Percentiles rank a stretch among this genome's conserved stretches.
Conservation (phyloP, 2,888 invertebrate species). For the Ferrisia virgata region DNA sequence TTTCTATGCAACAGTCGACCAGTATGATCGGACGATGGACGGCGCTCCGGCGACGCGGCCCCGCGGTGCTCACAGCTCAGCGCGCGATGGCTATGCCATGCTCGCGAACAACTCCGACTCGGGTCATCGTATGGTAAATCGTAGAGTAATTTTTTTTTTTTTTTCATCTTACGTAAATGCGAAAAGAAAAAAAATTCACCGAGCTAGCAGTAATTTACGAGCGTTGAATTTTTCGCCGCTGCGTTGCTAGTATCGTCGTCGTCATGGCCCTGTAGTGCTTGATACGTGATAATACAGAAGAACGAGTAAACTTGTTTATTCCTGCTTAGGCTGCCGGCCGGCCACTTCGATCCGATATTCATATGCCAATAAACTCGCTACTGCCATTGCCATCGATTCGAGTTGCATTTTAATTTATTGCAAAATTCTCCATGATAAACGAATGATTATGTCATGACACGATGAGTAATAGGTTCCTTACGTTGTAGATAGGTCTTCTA, state of each 20-base stretch:
- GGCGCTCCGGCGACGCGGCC: not conserved
- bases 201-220: not conserved
- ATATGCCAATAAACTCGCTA: not conserved
- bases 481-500: too few species aligned
- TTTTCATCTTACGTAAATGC: not conserved
- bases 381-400: not conserved
- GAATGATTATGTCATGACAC: not conserved
- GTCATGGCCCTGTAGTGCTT: too few species aligned
- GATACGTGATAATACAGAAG: not conserved
- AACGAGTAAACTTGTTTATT: not conserved
- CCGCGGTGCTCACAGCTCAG: too few species aligned
- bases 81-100: not conserved
- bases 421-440: not conserved
- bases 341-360: too few species aligned
- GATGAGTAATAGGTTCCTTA: not conserved
- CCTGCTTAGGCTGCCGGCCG: not conserved
- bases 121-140: conserved; percentile 12
- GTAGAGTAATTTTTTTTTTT: conserved; percentile 5
- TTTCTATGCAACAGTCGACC: too few species aligned
- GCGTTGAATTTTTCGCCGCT: not conserved
- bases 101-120: too few species aligned
- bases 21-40: not conserved
- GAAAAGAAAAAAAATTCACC: not conserved
- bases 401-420: not conserved
- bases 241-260: too few species aligned